Base-by-base conservation (phyloP, 2,888 invertebrate genomes). In the Deilephila elpenor region DNA sequence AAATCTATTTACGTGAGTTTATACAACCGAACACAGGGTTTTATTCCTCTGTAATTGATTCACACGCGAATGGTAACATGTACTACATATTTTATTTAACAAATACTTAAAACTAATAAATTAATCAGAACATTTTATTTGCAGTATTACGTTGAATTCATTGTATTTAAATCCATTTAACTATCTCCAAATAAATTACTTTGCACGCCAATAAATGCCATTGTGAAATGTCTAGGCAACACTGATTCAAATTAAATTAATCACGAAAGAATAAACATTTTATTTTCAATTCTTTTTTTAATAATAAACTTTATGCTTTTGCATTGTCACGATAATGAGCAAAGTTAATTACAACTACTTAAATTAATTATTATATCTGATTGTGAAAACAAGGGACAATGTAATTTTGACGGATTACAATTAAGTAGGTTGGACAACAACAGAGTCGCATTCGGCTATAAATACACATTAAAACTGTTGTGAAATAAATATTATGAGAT, bases 161-260 rank as follows among this genome's bases (percentile, higher is more conserved):
- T 44, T 11, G 44, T 44, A 44, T 44, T 44, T 44, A 44, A 44
- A 44, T 44, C 11, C 11, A 14, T 44, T 44, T 2, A 44, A 11
- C 44, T 44, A 7, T 59, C 20, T 20, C n/a, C 59, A 20, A 64
- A 44, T 44, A 64, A 64, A 37, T 19, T n/a, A 8, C 44, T 8
- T 64, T 20, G 8, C n/a, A 64, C 8, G 11, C n/a, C 37, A 62
- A 37, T 62, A 11, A 64, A 64, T 20, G n/a, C 34, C 29, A 20
- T 37, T 37, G n/a, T 62, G 59, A 37, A 64, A 64, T 37, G 64
- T 64, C 64, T 64, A 64, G 64, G 44, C 37, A 37, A 64, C 37
- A 20, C 64, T 64, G 3, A 20, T 64, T 44, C 19, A 20, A 64
- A 64, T 64, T 5, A 44, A 64, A 64, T 20, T 44, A 64, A 64